A percentile compares a stretch with the other conserved stretches of the same genome.
Evolutionary conservation across 2,888 invertebrate genomes (phyloP).

Genomic region (Coleophora flavipennella): DNA sequence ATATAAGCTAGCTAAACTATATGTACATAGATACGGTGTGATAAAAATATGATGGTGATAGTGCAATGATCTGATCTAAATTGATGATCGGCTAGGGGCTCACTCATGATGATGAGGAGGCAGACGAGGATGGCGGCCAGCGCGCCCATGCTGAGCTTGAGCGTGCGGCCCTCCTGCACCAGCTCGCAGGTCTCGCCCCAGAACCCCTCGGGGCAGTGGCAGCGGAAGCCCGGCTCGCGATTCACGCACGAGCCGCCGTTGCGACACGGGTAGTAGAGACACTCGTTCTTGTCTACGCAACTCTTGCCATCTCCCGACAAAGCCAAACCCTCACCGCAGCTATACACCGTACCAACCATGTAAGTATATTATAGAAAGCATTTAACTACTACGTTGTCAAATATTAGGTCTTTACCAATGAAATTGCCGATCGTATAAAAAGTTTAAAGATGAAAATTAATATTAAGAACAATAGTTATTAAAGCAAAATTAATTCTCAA

Average conservation of each 20-base stretch:
- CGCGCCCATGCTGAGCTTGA: constrained; percentile 97
- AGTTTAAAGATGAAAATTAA: no score
- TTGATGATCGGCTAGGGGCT: constrained; percentile 65
- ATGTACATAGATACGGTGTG: constrained; percentile 27
- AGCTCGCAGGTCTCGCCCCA: constrained; percentile 96
- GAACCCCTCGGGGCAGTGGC: constrained; percentile 92
- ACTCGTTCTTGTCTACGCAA: constrained; percentile 96
- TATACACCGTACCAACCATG: constrained; percentile 63
- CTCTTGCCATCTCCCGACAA: constrained; percentile 92
- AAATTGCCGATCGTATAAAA: no score
- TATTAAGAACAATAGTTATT: no score
- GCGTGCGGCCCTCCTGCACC: constrained; percentile 93
- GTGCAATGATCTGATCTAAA: constrained; percentile 37
- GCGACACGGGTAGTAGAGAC: constrained; percentile 92
- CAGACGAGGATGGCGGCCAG: constrained; percentile 98
- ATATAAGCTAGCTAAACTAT: constrained; percentile 29
- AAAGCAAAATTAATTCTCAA: no score
- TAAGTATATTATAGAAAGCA: no score
- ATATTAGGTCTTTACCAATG: no score
- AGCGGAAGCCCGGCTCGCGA: constrained; percentile 90
- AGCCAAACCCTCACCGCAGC: constrained; percentile 94
- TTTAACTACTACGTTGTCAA: no score
- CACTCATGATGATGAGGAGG: constrained; percentile 96
- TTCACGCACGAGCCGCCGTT: constrained; percentile 95
- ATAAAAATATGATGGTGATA: constrained; percentile 32